Evolutionary conservation across 2,113 vertebrate species (phyloP).

Genomic region (Aplodontia rufa): DNA sequence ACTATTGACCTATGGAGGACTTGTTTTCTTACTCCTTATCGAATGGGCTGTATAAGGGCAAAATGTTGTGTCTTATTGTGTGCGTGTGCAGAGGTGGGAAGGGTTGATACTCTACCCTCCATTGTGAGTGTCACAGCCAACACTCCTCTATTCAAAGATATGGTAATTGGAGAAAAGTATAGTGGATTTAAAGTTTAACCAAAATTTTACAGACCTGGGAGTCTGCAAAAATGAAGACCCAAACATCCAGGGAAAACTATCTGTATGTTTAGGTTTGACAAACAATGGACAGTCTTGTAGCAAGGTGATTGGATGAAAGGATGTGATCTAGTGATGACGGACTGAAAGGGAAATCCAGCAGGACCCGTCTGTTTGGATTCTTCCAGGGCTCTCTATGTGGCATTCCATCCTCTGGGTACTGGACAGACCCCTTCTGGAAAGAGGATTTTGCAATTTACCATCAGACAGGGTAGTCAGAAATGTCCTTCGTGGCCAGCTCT

Average conservation of each 20-base stretch:
- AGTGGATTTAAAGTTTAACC: background rate
- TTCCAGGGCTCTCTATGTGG: background rate
- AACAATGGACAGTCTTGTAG: background rate
- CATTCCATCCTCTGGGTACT: no score
- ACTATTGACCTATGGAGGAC: background rate
- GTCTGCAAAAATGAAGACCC: background rate
- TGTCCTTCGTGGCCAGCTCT: no score
- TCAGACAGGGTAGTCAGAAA: background rate
- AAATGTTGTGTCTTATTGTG: background rate
- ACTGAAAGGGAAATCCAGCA: no score
- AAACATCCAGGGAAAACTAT: background rate
- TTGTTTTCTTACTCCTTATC: background rate
- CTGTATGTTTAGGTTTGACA: background rate
- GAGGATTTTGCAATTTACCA: background rate
- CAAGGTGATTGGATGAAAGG: no score
- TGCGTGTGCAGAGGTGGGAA: background rate
- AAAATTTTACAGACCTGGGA: background rate
- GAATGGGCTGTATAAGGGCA: accelerated
- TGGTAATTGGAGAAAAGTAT: background rate
- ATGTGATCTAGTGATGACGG: no score
- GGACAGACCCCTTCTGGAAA: background rate
- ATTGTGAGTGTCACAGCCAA: no score
- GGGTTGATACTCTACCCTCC: accelerated
- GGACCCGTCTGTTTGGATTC: background rate
- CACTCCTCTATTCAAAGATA: background rate